These are phyloP conservation scores for Pachymerium ferrugineum DNA, from an alignment of 2,888 invertebrate species.

Conservation along the genomic window DNA sequence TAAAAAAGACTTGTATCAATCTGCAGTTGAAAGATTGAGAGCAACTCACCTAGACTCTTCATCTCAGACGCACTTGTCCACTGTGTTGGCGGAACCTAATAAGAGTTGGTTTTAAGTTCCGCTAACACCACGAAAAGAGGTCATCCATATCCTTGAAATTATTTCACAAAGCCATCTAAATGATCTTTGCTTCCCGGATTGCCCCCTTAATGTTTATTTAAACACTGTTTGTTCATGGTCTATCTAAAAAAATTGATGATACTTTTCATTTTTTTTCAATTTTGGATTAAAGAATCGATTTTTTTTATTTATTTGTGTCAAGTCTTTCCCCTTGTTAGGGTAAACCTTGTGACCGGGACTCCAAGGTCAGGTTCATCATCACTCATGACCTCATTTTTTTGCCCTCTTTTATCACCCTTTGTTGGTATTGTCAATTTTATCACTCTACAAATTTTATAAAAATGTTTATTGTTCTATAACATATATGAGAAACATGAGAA, in stretches of 20 bases:
- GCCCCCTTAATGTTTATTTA: background rate
- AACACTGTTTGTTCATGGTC: background rate
- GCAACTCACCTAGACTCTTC: background rate
- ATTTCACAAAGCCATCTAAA: background rate
- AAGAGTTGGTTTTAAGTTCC: background rate
- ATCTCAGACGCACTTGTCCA: background rate
- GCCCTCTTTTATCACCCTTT: background rate
- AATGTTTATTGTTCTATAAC: no score
- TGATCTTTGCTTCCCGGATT: slow-evolving; percentile 6
- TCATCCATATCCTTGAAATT: slow-evolving; percentile 23
- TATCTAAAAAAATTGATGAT: background rate
- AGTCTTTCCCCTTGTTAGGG: background rate
- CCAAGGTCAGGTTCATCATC: slow-evolving; percentile 15
- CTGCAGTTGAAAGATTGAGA: no score
- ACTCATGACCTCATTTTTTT: background rate
- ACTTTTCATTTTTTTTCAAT: background rate
- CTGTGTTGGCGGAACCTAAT: no score
- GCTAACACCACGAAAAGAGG: slow-evolving; percentile 5
- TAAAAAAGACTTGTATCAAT: background rate
- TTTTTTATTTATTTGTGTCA: no score
- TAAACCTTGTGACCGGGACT: background rate
- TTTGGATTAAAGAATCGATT: no score
- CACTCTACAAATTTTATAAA: no score
- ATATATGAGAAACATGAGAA: no score
- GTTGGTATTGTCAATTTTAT: background rate